Conservation (phyloP, 1,140 invertebrate species). For the Drosophila bocqueti region DNA sequence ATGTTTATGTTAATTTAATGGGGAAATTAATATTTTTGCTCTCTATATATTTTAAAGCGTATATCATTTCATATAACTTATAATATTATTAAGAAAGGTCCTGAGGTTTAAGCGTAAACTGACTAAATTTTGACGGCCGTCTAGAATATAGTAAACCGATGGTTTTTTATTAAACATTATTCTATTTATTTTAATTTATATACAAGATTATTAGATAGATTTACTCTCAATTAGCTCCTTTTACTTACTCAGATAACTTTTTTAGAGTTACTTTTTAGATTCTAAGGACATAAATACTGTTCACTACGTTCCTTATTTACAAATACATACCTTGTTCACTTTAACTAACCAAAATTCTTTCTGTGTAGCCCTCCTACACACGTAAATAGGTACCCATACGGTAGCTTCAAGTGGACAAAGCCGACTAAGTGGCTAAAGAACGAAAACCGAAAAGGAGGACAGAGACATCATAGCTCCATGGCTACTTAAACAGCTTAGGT, state of each 20-base stretch:
- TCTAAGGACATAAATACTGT: not conserved
- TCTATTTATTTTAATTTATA: no score
- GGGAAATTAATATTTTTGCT: not conserved
- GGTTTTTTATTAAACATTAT: no score
- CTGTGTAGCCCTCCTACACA: conserved; percentile 4
- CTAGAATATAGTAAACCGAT: no score
- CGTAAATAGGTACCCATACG: conserved; percentile 22
- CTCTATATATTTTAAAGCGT: no score
- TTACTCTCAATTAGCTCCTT: not conserved
- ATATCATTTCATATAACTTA: not conserved
- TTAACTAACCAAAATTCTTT: not conserved
- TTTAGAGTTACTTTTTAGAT: not conserved
- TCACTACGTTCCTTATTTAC: not conserved
- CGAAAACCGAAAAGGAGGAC: conserved; percentile 32
- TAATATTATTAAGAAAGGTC: no score
- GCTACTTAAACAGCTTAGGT: conserved; percentile 74
- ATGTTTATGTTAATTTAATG: no score
- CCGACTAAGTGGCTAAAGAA: conserved; percentile 51
- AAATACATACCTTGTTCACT: not conserved
- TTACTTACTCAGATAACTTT: not conserved
- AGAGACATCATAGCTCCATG: conserved; percentile 20
- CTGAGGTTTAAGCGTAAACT: not conserved
- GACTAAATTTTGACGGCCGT: not conserved
- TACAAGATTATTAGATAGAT: no score
- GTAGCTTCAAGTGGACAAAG: conserved; percentile 61